Base-by-base conservation (phyloP, 2,888 invertebrate genomes). In the Schizaphis graminum region DNA sequence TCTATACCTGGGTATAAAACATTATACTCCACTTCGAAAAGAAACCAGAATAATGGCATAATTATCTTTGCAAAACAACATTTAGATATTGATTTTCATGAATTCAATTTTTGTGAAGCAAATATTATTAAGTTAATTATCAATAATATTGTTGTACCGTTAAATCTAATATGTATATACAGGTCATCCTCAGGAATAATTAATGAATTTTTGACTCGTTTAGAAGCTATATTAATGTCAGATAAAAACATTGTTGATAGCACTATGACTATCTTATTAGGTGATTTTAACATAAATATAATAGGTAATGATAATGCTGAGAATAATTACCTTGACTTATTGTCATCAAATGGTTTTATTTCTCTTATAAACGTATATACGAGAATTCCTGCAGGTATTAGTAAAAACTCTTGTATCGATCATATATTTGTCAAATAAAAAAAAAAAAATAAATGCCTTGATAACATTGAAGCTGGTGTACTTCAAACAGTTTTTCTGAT, bases 301-400 rank as follows among this genome's bases (percentile, higher is more conserved):
- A 84, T 84, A 84, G 84, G 41, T 84, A 41, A 84, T 49, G 7
- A 49, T 87, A 53, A 87, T 87, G 87, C n/a, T 49, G 87, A 87
- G 49, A 87, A 87, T 49, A 53, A 87, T 87, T 87, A 87, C n/a
- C 87, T 87, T 53, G 49, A 87, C 49, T 87, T 87, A 16, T 87
- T 87, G 49, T 87, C 87, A n/a, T 49, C n/a, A 49, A 49, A 87
- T 87, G 87, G 87, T 87, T 87, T 87, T 49, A 87, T 0, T 87
- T 87, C 53, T n/a, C n/a, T 87, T n/a, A 87, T 87, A 3, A 87
- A 87, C 21, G 49, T 87, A 49, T 87, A 87, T 87, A 49, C 87
- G n/a, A 87, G 87, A 87, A 49, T 11, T 49, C 49, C 49, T 49
- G 26, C 87, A 87, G 49, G n/a, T 49, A 87, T n/a, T 49, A 49